Evolutionary conservation across 2,888 invertebrate species (phyloP).

Genomic region (Morpho achilles): DNA sequence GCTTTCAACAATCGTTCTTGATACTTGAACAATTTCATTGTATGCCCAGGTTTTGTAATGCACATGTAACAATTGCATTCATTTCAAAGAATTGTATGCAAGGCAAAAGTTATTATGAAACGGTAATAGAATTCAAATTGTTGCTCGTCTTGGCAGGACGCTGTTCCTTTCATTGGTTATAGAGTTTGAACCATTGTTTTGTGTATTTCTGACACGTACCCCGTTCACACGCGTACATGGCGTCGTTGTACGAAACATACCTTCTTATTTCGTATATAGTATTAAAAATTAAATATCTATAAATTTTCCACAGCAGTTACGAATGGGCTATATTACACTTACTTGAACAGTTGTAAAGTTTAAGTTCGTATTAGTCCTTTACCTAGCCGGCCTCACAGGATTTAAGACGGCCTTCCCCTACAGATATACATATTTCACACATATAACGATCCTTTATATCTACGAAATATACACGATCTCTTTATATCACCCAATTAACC

Average conservation of each 20-base stretch:
- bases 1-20: slow-evolving; percentile 1
- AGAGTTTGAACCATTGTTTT: slow-evolving; percentile 45
- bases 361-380: too few relatives aligned
- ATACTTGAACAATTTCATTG: slow-evolving; percentile 7
- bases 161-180: slow-evolving; percentile 33
- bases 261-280: slow-evolving; percentile 26
- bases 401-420: too few relatives aligned
- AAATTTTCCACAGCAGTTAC: not conserved
- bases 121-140: slow-evolving; percentile 24
- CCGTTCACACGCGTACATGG: slow-evolving; percentile 56
- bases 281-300: not conserved
- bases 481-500: too few relatives aligned
- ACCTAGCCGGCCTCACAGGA: too few relatives aligned
- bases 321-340: too few relatives aligned
- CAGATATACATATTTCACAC: too few relatives aligned
- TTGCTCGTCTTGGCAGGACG: slow-evolving; percentile 27
- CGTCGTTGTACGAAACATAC: slow-evolving; percentile 41
- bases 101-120: slow-evolving; percentile 20
- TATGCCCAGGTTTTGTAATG: slow-evolving; percentile 11
- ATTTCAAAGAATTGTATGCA: slow-evolving; percentile 15
- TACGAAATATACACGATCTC: too few relatives aligned
- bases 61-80: slow-evolving; percentile 16
- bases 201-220: slow-evolving; percentile 64
- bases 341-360: not conserved
- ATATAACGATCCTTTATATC: too few relatives aligned